Evolutionary conservation across 2,797 vertebrate genomes (phyloP).

Genomic region (Bufotes viridis): DNA sequence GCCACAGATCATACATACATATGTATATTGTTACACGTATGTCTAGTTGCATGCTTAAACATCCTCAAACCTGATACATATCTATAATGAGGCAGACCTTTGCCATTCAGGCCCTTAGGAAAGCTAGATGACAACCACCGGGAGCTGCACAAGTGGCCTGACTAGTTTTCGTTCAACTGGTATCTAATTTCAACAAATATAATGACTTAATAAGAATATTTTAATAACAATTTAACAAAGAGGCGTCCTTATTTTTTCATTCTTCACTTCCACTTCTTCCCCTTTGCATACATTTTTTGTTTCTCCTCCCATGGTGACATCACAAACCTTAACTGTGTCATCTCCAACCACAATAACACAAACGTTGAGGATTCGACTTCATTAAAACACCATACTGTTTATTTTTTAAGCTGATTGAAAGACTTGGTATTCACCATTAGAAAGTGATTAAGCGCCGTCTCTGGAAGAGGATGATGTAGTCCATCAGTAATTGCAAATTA

Average conservation of each 20-base stretch:
- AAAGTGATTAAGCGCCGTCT: conserved; percentile 11
- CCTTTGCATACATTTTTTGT: neutral
- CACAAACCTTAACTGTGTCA: neutral
- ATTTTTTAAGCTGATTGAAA: conserved; percentile 33
- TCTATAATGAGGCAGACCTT: no score
- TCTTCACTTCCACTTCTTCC: neutral
- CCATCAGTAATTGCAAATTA: conserved; percentile 27
- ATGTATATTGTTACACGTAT: no score
- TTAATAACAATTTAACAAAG: no score
- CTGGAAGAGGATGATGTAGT: conserved; percentile 19
- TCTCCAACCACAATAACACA: neutral
- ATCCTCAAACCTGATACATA: no score
- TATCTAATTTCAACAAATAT: no score
- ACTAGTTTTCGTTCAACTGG: no score
- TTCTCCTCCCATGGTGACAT: neutral
- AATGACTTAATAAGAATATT: no score
- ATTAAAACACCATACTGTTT: neutral
- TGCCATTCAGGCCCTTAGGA: no score
- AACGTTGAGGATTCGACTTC: neutral
- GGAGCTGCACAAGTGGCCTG: no score
- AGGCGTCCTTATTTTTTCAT: neutral
- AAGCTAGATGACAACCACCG: no score
- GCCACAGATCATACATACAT: no score
- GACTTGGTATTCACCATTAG: conserved; percentile 11
- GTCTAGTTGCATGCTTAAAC: no score